Conservation (phyloP, 2,113 vertebrate species). For the Morphnarchus princeps region DNA sequence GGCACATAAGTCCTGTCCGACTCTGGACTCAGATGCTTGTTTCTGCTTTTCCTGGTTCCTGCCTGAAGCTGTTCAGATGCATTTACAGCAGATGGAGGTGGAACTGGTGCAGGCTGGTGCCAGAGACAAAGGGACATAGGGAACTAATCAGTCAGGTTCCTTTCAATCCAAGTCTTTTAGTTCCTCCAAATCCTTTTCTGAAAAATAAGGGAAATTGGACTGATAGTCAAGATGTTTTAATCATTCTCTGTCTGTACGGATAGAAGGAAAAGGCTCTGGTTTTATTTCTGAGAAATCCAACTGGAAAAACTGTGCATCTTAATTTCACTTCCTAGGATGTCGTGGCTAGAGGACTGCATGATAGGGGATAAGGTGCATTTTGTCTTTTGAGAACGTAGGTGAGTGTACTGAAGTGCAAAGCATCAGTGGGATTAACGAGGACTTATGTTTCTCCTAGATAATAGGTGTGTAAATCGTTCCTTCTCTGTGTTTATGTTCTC, state of each 20-base stretch:
- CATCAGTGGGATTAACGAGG: background rate
- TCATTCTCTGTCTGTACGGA: background rate
- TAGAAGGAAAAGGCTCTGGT: background rate
- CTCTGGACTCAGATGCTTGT: background rate
- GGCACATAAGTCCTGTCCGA: background rate
- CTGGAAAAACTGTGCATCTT: background rate
- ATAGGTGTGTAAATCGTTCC: background rate
- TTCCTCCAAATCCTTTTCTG: background rate
- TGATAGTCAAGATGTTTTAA: rapidly evolving
- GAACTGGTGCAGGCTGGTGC: background rate
- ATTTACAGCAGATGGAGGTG: background rate
- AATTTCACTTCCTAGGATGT: background rate
- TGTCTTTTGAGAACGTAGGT: background rate
- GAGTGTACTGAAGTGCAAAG: background rate
- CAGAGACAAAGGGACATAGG: background rate
- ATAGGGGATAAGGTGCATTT: background rate
- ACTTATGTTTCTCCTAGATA: background rate
- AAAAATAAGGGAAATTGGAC: background rate
- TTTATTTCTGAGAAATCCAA: background rate
- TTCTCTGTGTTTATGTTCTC: background rate
- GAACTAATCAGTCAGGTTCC: background rate
- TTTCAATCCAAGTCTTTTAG: background rate
- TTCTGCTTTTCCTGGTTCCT: background rate
- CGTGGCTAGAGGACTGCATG: background rate
- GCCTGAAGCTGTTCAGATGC: background rate